Percentiles rank a stretch among this genome's conserved stretches.
Conservation (phyloP, 2,888 invertebrate genomes). For the Nematopogon swammerdamellus region DNA sequence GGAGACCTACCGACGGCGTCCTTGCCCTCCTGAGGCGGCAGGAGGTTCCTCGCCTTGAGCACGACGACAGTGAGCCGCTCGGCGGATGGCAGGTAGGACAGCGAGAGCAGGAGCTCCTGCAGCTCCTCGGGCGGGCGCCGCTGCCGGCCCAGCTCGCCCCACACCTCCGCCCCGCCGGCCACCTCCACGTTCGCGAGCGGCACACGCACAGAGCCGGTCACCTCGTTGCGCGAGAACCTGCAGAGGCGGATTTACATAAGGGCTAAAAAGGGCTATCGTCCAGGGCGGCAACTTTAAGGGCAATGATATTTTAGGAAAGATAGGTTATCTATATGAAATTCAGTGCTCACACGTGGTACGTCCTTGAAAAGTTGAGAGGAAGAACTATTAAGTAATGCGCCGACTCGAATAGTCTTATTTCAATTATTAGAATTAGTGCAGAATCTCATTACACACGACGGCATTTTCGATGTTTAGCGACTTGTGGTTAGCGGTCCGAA, state of each 20-base stretch:
- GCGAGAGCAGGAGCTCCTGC: conserved; percentile 78
- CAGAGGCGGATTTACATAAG: conserved; percentile 7
- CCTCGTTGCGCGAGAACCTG: conserved; percentile 83
- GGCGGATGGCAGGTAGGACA: conserved; percentile 86
- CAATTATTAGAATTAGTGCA: no score
- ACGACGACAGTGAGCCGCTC: conserved; percentile 81
- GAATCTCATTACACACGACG: no score
- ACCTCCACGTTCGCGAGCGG: conserved; percentile 76
- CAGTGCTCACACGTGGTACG: no score
- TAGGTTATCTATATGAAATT: no score
- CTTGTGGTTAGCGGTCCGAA: no score
- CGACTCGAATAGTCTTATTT: no score
- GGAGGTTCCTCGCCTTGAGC: conserved; percentile 80
- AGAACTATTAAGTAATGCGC: no score
- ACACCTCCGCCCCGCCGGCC: conserved; percentile 74
- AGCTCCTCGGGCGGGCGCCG: conserved; percentile 78
- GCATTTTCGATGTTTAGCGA: no score
- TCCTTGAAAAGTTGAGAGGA: no score
- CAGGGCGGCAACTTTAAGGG: neutral
- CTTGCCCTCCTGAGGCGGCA: conserved; percentile 64
- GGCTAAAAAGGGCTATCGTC: neutral
- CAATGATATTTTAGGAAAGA: no score
- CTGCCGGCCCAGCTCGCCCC: conserved; percentile 83
- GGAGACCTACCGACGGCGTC: conserved; percentile 62
- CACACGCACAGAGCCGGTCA: conserved; percentile 81